Evolutionary conservation across 2,888 invertebrate species (phyloP), one percentile per base, ranked within the genome.

Genomic region (Eutolmus rufibarbis): DNA sequence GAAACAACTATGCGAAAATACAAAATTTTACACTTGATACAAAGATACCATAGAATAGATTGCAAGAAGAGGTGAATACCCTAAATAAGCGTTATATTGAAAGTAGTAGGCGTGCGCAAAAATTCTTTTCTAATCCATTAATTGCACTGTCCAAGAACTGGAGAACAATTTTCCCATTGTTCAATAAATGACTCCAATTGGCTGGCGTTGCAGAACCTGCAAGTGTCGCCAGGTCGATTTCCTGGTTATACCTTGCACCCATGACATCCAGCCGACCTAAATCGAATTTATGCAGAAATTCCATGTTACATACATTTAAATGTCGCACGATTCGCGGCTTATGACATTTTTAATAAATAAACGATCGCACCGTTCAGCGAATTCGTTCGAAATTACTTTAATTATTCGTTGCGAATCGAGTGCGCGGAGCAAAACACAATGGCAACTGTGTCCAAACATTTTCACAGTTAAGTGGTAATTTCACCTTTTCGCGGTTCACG

Each of bases 301-400:
- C 28, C 66, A 66, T 66, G 28, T 66, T 66, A 66, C 66, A 76
- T 66, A 66, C 66, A 76, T 76, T 37, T 76, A 76, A 76, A 37
- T 76, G 34, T 40, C 34, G 76, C 34, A 76, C 34, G 28, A 76
- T 76, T 5, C 2, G 37, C 74, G n/a, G 14, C 77, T 86, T 86
- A 86, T 86, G 86, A 78, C 86, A 77, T 86, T 76, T 66, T 86
- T 77, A 77, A 86, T 86, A 86, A 86, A 86, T 86, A 86, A 86
- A 77, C 43, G 43, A 46, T 16, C 43, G 14, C 34, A 76, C 51
- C 28, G 34, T 16, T 28, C 40, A 16, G 76, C 34, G 37, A 40
- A 57, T 23, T n/a, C 23, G 37, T 43, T 66, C 14, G 74, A 85
- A 85, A 85, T 85, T 85, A 86, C 86, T 76, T 86, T 86, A 86